Conservation (phyloP, 1,140 invertebrate species). For the Apis laboriosa region DNA sequence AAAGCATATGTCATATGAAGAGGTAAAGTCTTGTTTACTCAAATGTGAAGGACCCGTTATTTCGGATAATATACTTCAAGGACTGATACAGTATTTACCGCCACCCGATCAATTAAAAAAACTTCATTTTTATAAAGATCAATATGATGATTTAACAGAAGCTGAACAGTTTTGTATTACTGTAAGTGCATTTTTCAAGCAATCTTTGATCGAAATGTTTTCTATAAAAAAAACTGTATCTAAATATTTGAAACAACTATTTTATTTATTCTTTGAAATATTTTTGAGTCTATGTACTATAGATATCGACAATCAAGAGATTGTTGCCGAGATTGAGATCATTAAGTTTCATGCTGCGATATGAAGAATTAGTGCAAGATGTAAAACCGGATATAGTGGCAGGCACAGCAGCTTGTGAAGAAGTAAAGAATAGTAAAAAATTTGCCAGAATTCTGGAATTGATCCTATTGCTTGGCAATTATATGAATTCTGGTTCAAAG, state of each 20-base stretch:
- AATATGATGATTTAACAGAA: slow-evolving; percentile 91
- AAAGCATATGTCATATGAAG: slow-evolving; percentile 93
- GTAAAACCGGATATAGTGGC: slow-evolving; percentile 98
- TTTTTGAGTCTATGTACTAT: neutral
- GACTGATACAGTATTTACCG: slow-evolving; percentile 94
- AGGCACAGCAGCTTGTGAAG: slow-evolving; percentile 96
- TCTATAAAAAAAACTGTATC: neutral
- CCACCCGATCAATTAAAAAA: slow-evolving; percentile 93
- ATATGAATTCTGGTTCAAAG: slow-evolving; percentile 96
- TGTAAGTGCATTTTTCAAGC: slow-evolving; percentile 78
- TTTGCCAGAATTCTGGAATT: slow-evolving; percentile 95
- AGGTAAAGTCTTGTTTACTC: slow-evolving; percentile 92
- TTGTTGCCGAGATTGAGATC: slow-evolving; percentile 93
- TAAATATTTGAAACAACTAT: neutral
- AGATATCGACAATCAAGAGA: slow-evolving; percentile 92
- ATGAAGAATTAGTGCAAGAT: slow-evolving; percentile 91
- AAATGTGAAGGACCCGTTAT: slow-evolving; percentile 93
- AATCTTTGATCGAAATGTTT: too few species aligned
- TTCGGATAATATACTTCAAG: slow-evolving; percentile 90
- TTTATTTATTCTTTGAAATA: neutral
- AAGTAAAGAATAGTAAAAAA: slow-evolving; percentile 94
- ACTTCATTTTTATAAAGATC: slow-evolving; percentile 89
- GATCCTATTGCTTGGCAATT: slow-evolving; percentile 95
- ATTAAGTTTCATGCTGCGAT: slow-evolving; percentile 94
- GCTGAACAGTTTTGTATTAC: slow-evolving; percentile 97